A percentile compares a stretch with the other conserved stretches of the same genome.
phyloP scores from a whole-genome alignment of 2,113 vertebrate genomes.

The Typhlomys cinereus region DNA sequence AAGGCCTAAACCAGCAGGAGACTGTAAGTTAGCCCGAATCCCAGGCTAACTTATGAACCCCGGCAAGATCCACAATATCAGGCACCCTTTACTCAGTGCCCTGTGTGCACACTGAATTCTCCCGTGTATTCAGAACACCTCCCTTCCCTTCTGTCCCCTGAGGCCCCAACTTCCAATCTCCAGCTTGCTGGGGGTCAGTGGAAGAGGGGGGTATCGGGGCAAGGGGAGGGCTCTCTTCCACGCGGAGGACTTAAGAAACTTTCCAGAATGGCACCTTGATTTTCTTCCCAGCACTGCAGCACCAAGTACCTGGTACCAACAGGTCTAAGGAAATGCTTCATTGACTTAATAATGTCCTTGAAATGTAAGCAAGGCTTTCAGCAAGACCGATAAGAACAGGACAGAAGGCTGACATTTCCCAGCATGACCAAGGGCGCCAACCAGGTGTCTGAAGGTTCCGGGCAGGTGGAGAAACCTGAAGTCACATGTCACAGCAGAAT shows the following conservation, averaged over 20 bases:
- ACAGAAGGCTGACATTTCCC: not conserved
- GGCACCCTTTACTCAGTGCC: not conserved
- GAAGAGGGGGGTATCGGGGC: too few species aligned
- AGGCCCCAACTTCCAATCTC: not conserved
- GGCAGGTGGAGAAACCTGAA: not conserved
- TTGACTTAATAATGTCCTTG: constrained; percentile 46
- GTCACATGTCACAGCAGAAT: not conserved
- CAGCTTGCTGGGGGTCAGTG: too few species aligned
- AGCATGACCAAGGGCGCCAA: not conserved
- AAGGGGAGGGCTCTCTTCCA: not conserved
- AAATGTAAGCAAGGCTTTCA: constrained; percentile 61
- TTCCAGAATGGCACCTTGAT: not conserved
- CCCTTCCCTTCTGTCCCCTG: not conserved
- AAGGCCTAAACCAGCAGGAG: not conserved
- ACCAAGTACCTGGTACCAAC: constrained; percentile 38
- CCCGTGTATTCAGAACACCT: not conserved
- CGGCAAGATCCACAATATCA: not conserved
- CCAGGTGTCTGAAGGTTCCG: not conserved
- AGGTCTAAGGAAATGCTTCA: constrained; percentile 66
- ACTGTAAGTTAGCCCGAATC: not conserved
- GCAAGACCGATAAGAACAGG: constrained; percentile 54
- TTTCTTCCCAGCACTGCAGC: not conserved
- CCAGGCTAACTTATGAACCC: not conserved
- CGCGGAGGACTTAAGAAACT: accelerated
- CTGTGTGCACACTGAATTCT: not conserved